Base-by-base conservation (phyloP, 2,113 vertebrate species). In the Leucopsar rothschildi region DNA sequence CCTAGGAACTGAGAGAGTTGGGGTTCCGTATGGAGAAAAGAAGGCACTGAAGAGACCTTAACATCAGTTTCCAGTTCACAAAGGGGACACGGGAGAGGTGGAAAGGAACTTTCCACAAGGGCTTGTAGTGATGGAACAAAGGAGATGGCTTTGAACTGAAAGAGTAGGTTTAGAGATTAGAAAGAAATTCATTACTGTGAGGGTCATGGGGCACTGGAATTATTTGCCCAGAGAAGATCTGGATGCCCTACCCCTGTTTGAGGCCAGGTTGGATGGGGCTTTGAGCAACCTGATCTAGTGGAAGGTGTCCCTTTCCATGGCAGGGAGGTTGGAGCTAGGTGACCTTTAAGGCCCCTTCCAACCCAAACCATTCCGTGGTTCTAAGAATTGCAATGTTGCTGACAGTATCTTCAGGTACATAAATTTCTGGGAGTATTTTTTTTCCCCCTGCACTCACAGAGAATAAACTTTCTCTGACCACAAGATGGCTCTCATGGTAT, bases 401-500 rank as follows among this genome's bases (percentile, higher is more conserved):
- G 29, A 47, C 68, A 66, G 35, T 17, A 42, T 71, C 37, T 92
- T 86, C 49, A 33, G 15, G 9, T n/a, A 22, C 2, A 76, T 47
- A 10, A 56, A 33, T 18, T 52, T 56, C 35, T n/a, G 49, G 24
- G 6, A 55, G 44, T 27, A 5, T 22, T 56, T 53, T 25, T 33
- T 64, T 82, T 68, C 2, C 4, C 4, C 3, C 15, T 52, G 0
- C 7, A 3, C 24, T 88, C 13, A 33, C 40, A 49, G 44, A 89
- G 61, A 53, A 66, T 37, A 89, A 89, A 85, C 92, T 81, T 88
- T 57, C 76, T 86, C 28, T 92, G 80, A 72, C 96, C 97, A 97
- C 96, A 96, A 96, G 97, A 87, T 97, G 97, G 97, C 94, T 76
- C 97, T 92, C 95, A 42, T 25, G 56, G 96, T 57, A 96, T 92